Evolutionary conservation across 2,797 vertebrate genomes (phyloP).

Genomic region (Gobio occitaniae): DNA sequence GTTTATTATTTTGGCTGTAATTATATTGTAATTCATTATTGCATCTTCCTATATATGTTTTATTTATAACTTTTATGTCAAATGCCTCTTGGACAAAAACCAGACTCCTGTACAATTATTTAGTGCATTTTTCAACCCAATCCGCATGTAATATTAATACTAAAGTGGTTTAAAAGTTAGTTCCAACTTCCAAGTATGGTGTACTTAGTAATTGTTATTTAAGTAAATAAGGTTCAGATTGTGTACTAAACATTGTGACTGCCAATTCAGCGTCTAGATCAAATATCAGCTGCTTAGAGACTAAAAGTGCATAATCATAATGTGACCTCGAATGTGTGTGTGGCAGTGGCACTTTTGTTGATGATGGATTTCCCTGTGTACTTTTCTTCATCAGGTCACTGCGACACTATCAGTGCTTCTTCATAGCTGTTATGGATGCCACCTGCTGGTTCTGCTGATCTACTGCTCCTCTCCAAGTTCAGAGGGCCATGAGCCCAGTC

Average conservation of each 20-base stretch:
- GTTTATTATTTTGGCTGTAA: not conserved
- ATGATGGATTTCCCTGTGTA: not conserved
- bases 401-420: not conserved
- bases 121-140: not conserved
- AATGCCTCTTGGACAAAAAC: not conserved
- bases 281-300: not conserved
- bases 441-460: constrained; percentile 36
- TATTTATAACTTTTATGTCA: not conserved
- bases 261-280: not conserved
- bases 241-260: constrained; percentile 18
- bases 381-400: constrained; percentile 23
- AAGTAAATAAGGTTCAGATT: not conserved
- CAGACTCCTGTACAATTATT: not conserved
- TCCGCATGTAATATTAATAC: not conserved
- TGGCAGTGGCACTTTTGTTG: not conserved
- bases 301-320: not conserved
- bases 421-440: not conserved
- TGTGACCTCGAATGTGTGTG: not conserved
- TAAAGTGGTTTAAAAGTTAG: not conserved
- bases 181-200: not conserved
- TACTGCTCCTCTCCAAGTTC: not conserved
- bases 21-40: not conserved
- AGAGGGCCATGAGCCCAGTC: constrained; percentile 69
- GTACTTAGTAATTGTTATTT: not conserved
- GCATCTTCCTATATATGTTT: not conserved